These are phyloP conservation scores for Astreopora myriophthalma DNA, from an alignment of 64 coral and sea anemone species.

Conservation along the genomic window DNA sequence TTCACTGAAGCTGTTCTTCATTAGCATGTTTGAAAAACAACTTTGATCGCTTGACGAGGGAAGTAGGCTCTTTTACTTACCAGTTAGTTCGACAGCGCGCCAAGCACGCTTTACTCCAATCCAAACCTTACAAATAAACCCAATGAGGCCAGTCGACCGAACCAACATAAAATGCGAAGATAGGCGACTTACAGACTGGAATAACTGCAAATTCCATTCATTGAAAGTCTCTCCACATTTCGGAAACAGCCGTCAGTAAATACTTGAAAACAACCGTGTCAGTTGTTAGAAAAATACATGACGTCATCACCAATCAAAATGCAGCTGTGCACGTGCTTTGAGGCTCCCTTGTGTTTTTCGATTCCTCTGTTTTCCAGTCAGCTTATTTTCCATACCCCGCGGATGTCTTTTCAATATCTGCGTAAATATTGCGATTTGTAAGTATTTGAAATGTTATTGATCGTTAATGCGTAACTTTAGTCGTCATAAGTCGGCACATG, in stretches of 20 bases:
- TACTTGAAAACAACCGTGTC: conserved; percentile 37
- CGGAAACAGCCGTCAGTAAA: not conserved
- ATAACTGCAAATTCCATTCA: conserved; percentile 37
- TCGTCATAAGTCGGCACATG: not conserved
- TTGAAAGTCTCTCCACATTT: not conserved
- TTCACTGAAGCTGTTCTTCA: not conserved
- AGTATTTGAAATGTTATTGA: not conserved
- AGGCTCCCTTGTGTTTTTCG: not conserved
- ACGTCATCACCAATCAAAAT: conserved; percentile 47
- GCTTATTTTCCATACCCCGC: no score
- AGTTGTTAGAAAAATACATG: conserved; percentile 46
- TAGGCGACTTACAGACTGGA: not conserved
- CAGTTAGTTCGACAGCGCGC: not conserved
- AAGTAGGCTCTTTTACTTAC: not conserved
- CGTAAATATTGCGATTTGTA: not conserved
- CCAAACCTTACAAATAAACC: not conserved
- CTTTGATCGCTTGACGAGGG: not conserved
- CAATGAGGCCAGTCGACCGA: not conserved
- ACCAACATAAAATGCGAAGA: not conserved
- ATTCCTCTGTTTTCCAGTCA: not conserved
- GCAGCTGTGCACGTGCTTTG: conserved; percentile 10
- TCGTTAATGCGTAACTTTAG: not conserved
- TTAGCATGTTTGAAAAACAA: conserved; percentile 64
- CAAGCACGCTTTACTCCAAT: not conserved
- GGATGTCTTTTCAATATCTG: not conserved